phyloP scores from a whole-genome alignment of 1,140 invertebrate species.

The Papilio glaucus region DNA sequence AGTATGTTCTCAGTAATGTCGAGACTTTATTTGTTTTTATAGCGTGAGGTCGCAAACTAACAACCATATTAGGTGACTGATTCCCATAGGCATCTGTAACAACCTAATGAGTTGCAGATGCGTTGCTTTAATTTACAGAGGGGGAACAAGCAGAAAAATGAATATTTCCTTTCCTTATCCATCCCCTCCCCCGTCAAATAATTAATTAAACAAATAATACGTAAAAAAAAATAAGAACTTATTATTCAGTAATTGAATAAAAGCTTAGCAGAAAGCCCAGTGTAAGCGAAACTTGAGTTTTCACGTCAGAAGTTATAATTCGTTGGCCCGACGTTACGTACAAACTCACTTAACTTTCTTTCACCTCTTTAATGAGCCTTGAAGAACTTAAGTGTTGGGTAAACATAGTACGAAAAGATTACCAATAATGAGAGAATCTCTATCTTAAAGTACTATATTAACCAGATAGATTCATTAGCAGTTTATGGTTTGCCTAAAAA shows the following conservation, averaged over 20 bases:
- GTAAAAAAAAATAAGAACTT: neutral
- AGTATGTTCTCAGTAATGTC: too few relatives aligned
- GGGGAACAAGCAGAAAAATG: too few relatives aligned
- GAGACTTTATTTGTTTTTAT: too few relatives aligned
- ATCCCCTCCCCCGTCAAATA: neutral
- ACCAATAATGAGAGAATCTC: neutral
- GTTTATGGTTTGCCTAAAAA: too few relatives aligned
- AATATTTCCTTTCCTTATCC: too few relatives aligned
- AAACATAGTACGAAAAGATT: neutral
- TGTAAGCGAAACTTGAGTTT: constrained; percentile 7
- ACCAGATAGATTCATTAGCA: too few relatives aligned
- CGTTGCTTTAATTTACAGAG: too few relatives aligned
- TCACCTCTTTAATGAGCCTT: constrained; percentile 15
- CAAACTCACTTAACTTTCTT: constrained; percentile 24
- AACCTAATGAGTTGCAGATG: too few relatives aligned
- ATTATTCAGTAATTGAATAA: constrained; percentile 19
- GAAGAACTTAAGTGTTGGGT: constrained; percentile 18
- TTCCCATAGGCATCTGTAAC: too few relatives aligned
- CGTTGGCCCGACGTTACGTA: constrained; percentile 10
- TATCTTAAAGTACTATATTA: neutral
- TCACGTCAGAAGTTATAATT: constrained; percentile 20
- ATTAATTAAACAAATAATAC: neutral
- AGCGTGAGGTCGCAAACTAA: too few relatives aligned
- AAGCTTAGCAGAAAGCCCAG: neutral
- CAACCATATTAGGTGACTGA: too few relatives aligned